These are phyloP conservation scores for Aleadryas rufinucha DNA, from an alignment of 2,113 vertebrate species.

Conservation along the genomic window DNA sequence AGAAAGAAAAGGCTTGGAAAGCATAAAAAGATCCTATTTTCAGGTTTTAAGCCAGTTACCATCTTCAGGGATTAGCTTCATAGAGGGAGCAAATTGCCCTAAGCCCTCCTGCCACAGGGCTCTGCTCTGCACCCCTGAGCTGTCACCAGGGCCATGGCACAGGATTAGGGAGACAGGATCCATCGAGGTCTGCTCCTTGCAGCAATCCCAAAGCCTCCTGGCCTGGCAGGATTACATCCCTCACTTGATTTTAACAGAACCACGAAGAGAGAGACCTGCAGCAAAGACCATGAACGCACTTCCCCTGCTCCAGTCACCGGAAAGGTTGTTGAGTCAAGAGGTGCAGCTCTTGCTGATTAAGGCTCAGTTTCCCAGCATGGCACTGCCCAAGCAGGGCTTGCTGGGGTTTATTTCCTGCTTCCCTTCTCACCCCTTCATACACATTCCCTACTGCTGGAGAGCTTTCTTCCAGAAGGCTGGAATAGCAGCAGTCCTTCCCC, in stretches of 20 bases:
- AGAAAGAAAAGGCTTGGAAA: neutral
- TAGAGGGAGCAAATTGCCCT: neutral
- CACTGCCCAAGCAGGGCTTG: neutral
- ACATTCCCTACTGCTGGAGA: neutral
- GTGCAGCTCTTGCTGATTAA: neutral
- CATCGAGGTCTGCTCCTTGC: neutral
- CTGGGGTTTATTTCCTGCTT: neutral
- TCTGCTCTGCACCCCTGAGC: neutral
- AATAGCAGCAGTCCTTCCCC: neutral
- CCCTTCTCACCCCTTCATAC: neutral
- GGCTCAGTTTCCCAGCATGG: accelerated
- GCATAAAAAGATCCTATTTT: neutral
- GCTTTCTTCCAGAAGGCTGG: neutral
- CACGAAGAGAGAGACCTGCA: accelerated
- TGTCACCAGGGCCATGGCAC: accelerated
- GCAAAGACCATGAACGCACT: neutral
- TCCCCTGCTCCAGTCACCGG: neutral
- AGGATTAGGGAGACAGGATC: neutral
- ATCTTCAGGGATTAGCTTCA: neutral
- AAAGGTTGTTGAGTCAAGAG: neutral
- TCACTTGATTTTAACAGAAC: neutral
- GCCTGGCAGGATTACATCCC: neutral
- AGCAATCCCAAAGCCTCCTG: neutral
- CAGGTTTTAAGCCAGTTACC: neutral
- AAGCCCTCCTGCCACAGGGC: neutral